Evolutionary conservation across 2,888 invertebrate genomes (phyloP), one percentile per base, ranked within the genome.

Genomic region (Andrena bicolor): DNA sequence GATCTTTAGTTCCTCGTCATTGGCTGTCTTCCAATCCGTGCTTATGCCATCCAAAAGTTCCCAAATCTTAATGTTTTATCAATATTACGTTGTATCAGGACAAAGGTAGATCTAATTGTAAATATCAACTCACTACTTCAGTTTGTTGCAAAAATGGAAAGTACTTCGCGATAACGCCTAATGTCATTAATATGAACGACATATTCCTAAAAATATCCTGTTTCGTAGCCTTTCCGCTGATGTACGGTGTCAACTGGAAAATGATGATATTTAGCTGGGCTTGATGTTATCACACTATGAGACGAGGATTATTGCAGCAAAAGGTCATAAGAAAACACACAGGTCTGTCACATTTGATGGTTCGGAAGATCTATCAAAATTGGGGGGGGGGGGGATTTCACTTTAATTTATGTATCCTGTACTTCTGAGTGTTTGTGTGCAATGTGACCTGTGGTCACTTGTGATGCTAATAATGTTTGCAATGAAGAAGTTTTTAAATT

Each of bases 121-220:
- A 23, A 60, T 71, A 8, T 32, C 51, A 28, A 61, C 72, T 72
- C 30, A 72, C 61, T 30, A 13, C 1, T 16, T 72, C 13, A 2
- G 26, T 4, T 10, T 26, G 28, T 10, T 63, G 35, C 63, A 20
- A 63, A 13, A 32, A 63, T 4, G 8, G 0, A 16, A 1, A 23
- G 32, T 72, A 72, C n/a, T n/a, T 72, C 2, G 20, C 0, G 2
- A 63, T 0, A 13, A 6, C 13, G 6, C 32, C 16, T 2, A 0
- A 5, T 4, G 3, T 1, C 1, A 63, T 7, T 2, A 30, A 0
- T 23, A 72, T 1, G 0, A 16, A 0, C 1, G 26, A 28, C 13
- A 72, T 1, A 20, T 13, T 72, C 20, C 23, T 35, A 2, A 53
- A 51, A 8, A 51, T 2, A 16, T 0, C 0, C 2, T 16, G 0